Evolutionary conservation across 1,140 invertebrate species (phyloP).

Genomic region (Scylla paramamosain): DNA sequence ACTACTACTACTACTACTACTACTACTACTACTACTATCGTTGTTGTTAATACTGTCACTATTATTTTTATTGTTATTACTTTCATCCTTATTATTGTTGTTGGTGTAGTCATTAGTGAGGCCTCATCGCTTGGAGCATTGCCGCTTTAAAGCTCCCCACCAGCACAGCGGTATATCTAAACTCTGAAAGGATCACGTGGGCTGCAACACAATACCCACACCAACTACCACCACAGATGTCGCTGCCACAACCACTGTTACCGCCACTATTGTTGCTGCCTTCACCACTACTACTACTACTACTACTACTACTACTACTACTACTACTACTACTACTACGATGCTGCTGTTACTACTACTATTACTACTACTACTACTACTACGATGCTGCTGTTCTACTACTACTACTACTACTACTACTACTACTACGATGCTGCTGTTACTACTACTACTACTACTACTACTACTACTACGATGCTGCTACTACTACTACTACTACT

Average conservation of each 20-base stretch:
- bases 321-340: neutral
- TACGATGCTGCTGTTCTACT: neutral
- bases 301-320: conserved; percentile 6
- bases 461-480: conserved; percentile 6
- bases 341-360: neutral
- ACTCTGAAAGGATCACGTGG: too few relatives aligned
- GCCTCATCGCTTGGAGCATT: too few relatives aligned
- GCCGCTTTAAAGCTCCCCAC: too few relatives aligned
- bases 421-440: neutral
- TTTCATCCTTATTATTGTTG: too few relatives aligned
- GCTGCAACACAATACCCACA: too few relatives aligned
- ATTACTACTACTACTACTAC: neutral
- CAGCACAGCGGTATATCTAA: too few relatives aligned
- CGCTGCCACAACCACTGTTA: too few relatives aligned
- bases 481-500: neutral
- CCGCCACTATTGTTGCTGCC: too few relatives aligned
- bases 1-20: conserved; percentile 18
- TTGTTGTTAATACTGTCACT: neutral
- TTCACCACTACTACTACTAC: neutral
- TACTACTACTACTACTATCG: neutral
- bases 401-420: too few relatives aligned
- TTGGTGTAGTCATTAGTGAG: too few relatives aligned
- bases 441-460: conserved; percentile 23
- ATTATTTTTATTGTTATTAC: neutral
- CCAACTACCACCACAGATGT: too few relatives aligned